Conservation (phyloP, 2,113 vertebrate species). For the Pyxicephalus adspersus region DNA sequence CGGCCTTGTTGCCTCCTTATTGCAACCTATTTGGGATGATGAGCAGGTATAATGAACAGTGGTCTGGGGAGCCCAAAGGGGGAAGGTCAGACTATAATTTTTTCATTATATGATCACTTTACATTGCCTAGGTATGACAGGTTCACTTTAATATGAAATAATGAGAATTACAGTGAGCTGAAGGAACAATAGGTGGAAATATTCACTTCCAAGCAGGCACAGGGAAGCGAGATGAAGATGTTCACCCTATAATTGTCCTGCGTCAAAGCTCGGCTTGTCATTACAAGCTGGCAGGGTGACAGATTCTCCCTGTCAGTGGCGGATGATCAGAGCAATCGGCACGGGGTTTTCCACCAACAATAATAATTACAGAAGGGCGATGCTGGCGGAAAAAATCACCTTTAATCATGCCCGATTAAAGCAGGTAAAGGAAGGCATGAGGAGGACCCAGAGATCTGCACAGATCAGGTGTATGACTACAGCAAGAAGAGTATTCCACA, state of each 20-base stretch:
- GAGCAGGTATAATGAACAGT: too few relatives aligned
- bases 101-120: too few relatives aligned
- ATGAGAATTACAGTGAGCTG: too few relatives aligned
- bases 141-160: too few relatives aligned
- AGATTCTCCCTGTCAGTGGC: slow-evolving; percentile 2
- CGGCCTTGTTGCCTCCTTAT: too few relatives aligned
- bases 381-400: not conserved
- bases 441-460: not conserved
- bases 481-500: too few relatives aligned
- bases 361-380: slow-evolving; percentile 12
- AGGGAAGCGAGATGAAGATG: slow-evolving; percentile 1
- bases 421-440: not conserved
- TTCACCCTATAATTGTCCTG: slow-evolving; percentile 1
- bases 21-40: too few relatives aligned
- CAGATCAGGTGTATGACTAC: slow-evolving; percentile 4
- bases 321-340: slow-evolving; percentile 26
- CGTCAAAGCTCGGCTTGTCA: slow-evolving; percentile 9
- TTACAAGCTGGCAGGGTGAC: slow-evolving; percentile 39
- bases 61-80: too few relatives aligned
- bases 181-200: too few relatives aligned
- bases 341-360: slow-evolving; percentile 33
- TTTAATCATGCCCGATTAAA: slow-evolving; percentile 5
- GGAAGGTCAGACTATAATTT: too few relatives aligned
- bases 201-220: not conserved
- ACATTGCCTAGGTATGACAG: too few relatives aligned